Evolutionary conservation across 2,113 vertebrate genomes (phyloP), one percentile per base, ranked within the genome.

Genomic region (Oreochromis aureus): DNA sequence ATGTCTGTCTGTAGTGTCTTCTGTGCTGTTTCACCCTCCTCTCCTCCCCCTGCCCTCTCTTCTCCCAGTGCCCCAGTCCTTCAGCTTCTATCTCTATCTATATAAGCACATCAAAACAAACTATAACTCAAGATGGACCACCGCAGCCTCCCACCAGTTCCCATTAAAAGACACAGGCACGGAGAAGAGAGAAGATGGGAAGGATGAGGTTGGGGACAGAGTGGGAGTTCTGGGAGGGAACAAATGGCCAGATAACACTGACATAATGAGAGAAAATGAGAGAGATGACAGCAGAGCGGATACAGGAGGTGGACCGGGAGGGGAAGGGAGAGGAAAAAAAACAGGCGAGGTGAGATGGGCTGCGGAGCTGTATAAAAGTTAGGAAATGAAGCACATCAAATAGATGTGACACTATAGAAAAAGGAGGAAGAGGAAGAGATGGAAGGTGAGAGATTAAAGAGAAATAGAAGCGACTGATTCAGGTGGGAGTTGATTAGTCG

Each of bases 101-200:
- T 89, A 89, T 87, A 88, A 84, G 86, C 89, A 91, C 88, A 93
- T 94, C 90, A 93, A 95, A 95, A 95, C 94, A 95, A 95, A 93
- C 92, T 71, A 89, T 91, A 92, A 94, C 85, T 95, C 91, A 92
- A 87, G 82, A 89, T 69, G 90, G 91, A 89, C 92, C 91, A 86
- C 91, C 85, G 3, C 83, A 82, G 89, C 85, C 90, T 94, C 90
- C 91, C 89, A 93, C 78, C 58, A 82, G 89, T 92, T 94, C 91
- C 89, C 87, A 91, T 91, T 88, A 91, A 92, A 93, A 90, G 69
- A 59, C 76, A 59, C 44, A 81, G 51, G 58, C 71, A 79, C 9
- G 15, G 58, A 89, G n/a, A 76, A 69, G 34, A 88, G 48, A 48
- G 32, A 10, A 46, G 82, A 79, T n/a, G 55, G 86, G 56, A 83